A percentile compares a stretch with the other conserved stretches of the same genome.
Evolutionary conservation across 2,888 invertebrate genomes (phyloP).

Genomic region (Tubulanus polymorphus): DNA sequence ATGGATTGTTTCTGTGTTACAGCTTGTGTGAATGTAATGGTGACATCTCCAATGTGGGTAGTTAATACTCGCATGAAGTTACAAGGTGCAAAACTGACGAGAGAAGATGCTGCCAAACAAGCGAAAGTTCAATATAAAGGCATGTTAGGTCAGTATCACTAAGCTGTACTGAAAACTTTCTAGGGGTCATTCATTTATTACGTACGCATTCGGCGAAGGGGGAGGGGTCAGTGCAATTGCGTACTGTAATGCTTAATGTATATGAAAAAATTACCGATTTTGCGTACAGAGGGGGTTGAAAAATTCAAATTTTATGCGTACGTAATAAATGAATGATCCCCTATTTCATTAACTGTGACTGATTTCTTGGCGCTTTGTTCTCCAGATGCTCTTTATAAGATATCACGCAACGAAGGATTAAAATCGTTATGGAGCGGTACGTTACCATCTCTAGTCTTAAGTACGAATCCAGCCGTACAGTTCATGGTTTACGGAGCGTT

Average conservation of each 20-base stretch:
- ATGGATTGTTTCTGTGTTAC: no score
- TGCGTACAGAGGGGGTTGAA: no score
- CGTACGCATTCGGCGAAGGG: no score
- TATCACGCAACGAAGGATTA: conserved; percentile 71
- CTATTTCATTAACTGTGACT: no score
- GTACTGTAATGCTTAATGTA: no score
- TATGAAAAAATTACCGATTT: no score
- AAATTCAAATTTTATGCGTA: no score
- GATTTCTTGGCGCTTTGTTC: conserved; percentile 5
- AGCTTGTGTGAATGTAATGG: conserved; percentile 73
- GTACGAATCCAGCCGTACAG: conserved; percentile 85
- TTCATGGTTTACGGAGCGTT: conserved; percentile 87
- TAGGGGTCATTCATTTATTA: no score
- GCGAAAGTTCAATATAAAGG: conserved; percentile 27
- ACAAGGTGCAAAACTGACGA: conserved; percentile 58
- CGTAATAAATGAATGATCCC: no score
- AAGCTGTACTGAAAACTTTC: no score
- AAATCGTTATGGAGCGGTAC: conserved; percentile 78
- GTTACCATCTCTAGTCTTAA: conserved; percentile 77
- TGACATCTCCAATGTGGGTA: conserved; percentile 88
- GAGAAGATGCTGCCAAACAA: conserved; percentile 31
- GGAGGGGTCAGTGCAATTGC: no score
- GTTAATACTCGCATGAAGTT: conserved; percentile 85
- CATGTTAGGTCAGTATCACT: conserved; percentile 32
- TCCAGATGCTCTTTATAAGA: conserved; percentile 66